A percentile compares a stretch with the other conserved stretches of the same genome.
These are phyloP conservation scores for Etheostoma cragini DNA, from an alignment of 2,113 vertebrate genomes.

Conservation along the genomic window DNA sequence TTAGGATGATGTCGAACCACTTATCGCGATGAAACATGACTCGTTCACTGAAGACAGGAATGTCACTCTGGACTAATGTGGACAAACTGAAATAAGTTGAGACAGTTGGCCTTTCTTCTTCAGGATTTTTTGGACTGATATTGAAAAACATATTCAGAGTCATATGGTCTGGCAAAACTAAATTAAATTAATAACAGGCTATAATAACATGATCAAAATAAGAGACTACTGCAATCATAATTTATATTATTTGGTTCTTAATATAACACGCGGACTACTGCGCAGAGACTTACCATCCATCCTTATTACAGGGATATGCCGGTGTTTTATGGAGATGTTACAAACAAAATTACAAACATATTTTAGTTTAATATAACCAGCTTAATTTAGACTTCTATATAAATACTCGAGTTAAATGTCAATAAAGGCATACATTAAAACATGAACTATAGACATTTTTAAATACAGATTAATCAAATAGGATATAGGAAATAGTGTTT, in stretches of 20 bases:
- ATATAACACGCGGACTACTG: background rate
- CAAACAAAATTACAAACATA: background rate
- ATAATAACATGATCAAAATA: background rate
- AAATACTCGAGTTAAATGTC: background rate
- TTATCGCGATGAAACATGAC: constrained; percentile 23
- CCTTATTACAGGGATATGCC: background rate
- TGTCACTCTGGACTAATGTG: background rate
- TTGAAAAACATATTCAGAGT: background rate
- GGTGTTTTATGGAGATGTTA: background rate
- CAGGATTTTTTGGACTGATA: background rate
- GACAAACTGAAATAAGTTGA: background rate
- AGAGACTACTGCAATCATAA: background rate
- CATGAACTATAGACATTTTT: background rate
- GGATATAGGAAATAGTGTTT: background rate
- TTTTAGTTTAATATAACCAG: background rate
- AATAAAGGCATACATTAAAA: background rate
- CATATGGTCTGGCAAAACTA: background rate
- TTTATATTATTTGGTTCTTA: background rate
- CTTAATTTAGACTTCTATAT: background rate
- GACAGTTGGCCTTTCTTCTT: background rate
- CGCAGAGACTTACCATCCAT: too few species aligned
- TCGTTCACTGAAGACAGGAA: background rate
- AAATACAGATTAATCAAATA: background rate
- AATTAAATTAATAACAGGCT: background rate
- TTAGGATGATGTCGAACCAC: constrained; percentile 51